Evolutionary conservation across 1,140 invertebrate genomes (phyloP).

Genomic region (Trypoxylus dichotomus): DNA sequence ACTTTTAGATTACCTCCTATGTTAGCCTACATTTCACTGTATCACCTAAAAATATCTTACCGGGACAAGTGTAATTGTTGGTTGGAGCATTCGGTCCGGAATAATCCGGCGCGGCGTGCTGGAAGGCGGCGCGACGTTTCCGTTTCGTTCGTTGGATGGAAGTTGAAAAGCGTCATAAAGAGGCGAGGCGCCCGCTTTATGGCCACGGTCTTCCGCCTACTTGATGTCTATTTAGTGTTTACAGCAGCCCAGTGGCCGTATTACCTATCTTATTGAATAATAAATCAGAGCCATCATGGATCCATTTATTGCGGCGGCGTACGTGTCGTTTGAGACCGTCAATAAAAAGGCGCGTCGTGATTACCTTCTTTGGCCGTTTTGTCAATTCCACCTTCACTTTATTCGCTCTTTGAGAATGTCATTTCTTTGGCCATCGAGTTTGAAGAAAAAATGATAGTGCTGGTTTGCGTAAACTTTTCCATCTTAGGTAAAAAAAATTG

Average conservation of each 20-base stretch:
- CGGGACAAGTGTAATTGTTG: too few relatives aligned
- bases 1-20: too few relatives aligned
- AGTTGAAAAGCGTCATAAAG: slow-evolving; percentile 48
- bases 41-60: too few relatives aligned
- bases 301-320: slow-evolving; percentile 31
- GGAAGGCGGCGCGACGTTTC: not conserved
- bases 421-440: too few relatives aligned
- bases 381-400: not conserved
- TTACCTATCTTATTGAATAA: slow-evolving; percentile 50
- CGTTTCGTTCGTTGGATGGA: slow-evolving; percentile 19
- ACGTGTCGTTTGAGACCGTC: slow-evolving; percentile 19
- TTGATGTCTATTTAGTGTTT: slow-evolving; percentile 55
- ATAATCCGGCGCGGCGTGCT: not conserved
- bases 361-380: not conserved
- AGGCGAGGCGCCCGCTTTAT: slow-evolving; percentile 50
- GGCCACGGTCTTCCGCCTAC: slow-evolving; percentile 48
- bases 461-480: too few relatives aligned
- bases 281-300: slow-evolving; percentile 40
- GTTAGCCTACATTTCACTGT: too few relatives aligned
- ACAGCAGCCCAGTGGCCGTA: slow-evolving; percentile 47
- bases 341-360: not conserved
- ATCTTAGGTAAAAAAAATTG: too few relatives aligned
- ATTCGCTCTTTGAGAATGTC: not conserved
- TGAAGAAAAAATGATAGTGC: too few relatives aligned
- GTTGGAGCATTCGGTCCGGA: not conserved